A percentile compares a stretch with the other conserved stretches of the same genome.
These are phyloP conservation scores for Gymnopithys bicolor DNA, from an alignment of 2,797 vertebrate genomes.

Conservation along the genomic window DNA sequence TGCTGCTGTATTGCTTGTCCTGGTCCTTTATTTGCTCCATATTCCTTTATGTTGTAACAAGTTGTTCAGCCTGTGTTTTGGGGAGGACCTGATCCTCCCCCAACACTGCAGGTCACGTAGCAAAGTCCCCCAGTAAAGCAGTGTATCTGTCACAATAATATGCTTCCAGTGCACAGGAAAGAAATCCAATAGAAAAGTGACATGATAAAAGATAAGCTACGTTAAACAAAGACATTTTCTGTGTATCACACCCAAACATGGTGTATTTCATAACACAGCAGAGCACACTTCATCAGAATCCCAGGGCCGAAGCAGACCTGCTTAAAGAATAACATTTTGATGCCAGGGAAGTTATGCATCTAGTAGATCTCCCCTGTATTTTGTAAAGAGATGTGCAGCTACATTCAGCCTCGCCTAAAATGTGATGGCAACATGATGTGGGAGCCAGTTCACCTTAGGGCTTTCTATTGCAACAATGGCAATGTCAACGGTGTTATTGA, in stretches of 20 bases:
- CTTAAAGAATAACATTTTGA: slow-evolving; percentile 61
- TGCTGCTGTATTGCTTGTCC: neutral
- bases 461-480: slow-evolving; percentile 30
- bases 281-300: slow-evolving; percentile 58
- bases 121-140: slow-evolving; percentile 27
- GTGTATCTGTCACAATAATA: slow-evolving; percentile 38
- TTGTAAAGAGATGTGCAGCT: slow-evolving; percentile 53
- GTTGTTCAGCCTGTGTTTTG: neutral
- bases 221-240: slow-evolving; percentile 70
- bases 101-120: neutral
- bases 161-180: slow-evolving; percentile 51
- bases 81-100: slow-evolving; percentile 35
- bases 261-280: slow-evolving; percentile 55
- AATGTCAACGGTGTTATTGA: slow-evolving; percentile 52
- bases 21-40: neutral
- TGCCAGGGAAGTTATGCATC: slow-evolving; percentile 64
- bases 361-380: slow-evolving; percentile 70
- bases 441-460: slow-evolving; percentile 64
- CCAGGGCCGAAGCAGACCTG: slow-evolving; percentile 53
- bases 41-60: neutral
- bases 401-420: slow-evolving; percentile 65
- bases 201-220: slow-evolving; percentile 58
- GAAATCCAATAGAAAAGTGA: slow-evolving; percentile 70
- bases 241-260: slow-evolving; percentile 29
- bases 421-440: slow-evolving; percentile 33